These are phyloP conservation scores for Pardalotus punctatus DNA, from an alignment of 2,113 vertebrate genomes.

Conservation along the genomic window DNA sequence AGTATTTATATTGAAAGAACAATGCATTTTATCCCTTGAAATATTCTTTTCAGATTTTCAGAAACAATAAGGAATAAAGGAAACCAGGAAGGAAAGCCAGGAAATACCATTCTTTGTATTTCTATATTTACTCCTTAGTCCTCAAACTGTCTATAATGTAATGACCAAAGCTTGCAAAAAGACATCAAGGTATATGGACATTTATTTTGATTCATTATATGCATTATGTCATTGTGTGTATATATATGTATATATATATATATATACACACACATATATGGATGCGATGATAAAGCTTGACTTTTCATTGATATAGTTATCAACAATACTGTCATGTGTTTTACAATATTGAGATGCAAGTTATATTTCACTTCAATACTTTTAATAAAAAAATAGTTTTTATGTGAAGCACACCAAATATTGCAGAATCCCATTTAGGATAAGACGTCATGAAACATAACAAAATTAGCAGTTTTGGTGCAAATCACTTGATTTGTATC, in stretches of 20 bases:
- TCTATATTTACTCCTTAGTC: not conserved
- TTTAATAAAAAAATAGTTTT: not conserved
- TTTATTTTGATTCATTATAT: not conserved
- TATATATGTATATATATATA: too few species aligned
- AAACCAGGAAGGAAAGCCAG: not conserved
- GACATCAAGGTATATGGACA: not conserved
- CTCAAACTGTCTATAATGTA: not conserved
- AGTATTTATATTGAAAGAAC: not conserved
- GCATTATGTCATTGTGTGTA: not conserved
- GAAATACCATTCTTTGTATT: not conserved
- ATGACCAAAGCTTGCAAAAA: not conserved
- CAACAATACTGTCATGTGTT: not conserved
- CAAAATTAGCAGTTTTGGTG: not conserved
- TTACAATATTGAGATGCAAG: not conserved
- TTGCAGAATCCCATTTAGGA: not conserved
- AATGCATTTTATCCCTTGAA: not conserved
- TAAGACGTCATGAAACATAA: not conserved
- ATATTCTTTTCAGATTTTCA: not conserved
- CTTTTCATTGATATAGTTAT: not conserved
- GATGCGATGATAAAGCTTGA: not conserved
- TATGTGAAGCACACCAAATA: not conserved
- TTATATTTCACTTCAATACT: not conserved
- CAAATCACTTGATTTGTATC: not conserved
- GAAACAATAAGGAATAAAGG: not conserved
- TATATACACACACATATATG: rapidly evolving